A percentile compares a stretch with the other conserved stretches of the same genome.
Conservation (phyloP, 2,113 vertebrate genomes). For the Panthera tigris region DNA sequence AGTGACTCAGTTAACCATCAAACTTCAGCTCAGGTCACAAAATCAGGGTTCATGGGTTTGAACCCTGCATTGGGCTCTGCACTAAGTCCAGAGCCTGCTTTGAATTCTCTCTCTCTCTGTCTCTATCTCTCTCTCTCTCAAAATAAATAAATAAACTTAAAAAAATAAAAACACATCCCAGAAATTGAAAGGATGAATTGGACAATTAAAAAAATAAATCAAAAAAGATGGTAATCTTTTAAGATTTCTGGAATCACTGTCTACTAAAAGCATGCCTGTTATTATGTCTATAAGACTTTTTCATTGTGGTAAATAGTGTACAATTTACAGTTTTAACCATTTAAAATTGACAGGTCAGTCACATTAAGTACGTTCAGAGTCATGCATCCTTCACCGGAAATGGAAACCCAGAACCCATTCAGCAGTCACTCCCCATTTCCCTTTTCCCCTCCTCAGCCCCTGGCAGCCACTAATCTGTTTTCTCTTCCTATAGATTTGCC, state of each 20-base stretch:
- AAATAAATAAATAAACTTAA: no score
- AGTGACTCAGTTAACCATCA: no score
- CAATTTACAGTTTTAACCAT: neutral
- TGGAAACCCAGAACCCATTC: neutral
- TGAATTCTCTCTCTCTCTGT: no score
- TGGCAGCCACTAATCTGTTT: neutral
- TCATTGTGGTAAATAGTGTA: neutral
- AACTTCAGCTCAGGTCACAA: no score
- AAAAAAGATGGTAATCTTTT: neutral
- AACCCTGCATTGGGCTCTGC: no score
- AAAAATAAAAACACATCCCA: no score
- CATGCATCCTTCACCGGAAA: neutral
- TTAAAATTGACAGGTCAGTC: neutral
- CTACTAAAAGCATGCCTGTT: neutral
- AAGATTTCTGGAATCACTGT: neutral
- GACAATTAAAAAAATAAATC: no score
- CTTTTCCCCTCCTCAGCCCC: neutral
- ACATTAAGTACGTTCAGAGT: neutral
- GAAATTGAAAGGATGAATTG: no score
- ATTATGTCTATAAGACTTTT: neutral
- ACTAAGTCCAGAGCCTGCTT: no score
- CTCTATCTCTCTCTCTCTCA: no score
- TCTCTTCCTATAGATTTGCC: neutral
- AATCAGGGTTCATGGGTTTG: no score
- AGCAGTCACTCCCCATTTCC: no score